Conservation (phyloP, 2,797 vertebrate genomes). For the Phaenicophaeus curvirostris region DNA sequence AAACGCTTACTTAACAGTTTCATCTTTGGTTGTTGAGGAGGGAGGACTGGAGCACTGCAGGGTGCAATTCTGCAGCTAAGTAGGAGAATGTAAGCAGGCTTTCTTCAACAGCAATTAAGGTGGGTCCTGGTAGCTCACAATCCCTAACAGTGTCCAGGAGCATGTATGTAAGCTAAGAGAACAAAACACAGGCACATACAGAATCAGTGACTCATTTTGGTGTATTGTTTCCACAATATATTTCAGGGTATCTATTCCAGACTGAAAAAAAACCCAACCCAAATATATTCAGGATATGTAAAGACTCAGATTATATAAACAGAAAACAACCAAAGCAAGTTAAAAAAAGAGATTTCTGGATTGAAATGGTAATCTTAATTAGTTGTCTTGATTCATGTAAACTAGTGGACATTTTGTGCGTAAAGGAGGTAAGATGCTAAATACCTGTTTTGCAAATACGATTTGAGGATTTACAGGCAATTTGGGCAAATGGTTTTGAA, state of each 20-base stretch:
- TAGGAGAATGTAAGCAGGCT: background rate
- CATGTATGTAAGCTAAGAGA: background rate
- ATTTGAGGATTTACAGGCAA: background rate
- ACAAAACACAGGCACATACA: background rate
- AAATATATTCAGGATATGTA: background rate
- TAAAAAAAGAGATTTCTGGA: background rate
- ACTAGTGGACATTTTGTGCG: background rate
- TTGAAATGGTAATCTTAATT: background rate
- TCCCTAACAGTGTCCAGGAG: background rate
- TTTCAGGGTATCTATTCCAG: background rate
- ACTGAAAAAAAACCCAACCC: background rate
- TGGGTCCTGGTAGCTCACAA: background rate
- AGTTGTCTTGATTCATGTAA: background rate
- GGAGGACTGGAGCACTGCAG: background rate
- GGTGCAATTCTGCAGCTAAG: background rate
- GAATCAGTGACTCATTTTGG: background rate
- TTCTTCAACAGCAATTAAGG: background rate
- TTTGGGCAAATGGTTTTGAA: background rate
- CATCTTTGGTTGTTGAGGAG: background rate
- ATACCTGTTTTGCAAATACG: background rate
- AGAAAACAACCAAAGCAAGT: background rate
- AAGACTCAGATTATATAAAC: background rate
- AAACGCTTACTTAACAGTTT: background rate
- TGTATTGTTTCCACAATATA: background rate
- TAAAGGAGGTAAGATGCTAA: background rate